Percentiles rank a stretch among this genome's conserved stretches.
These are phyloP conservation scores for Lerista edwardsae DNA, from an alignment of 2,797 vertebrate genomes.

Conservation along the genomic window DNA sequence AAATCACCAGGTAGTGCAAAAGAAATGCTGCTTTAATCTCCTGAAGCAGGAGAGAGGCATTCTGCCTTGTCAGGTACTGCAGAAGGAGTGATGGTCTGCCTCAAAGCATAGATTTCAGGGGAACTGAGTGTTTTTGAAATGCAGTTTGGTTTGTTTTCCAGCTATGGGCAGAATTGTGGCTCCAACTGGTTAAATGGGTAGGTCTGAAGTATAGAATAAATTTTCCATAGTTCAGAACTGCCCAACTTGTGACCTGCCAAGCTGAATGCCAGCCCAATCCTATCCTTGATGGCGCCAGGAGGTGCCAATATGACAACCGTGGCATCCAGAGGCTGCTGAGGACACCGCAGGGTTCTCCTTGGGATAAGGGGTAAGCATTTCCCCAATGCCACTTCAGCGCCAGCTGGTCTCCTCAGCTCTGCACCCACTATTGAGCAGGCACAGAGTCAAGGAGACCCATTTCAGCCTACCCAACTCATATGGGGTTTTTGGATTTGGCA, in stretches of 20 bases:
- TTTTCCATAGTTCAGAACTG: background rate
- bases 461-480: too few relatives aligned
- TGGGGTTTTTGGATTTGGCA: too few relatives aligned
- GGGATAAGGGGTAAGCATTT: too few relatives aligned
- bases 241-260: background rate
- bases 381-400: too few relatives aligned
- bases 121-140: constrained; percentile 25
- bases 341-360: too few relatives aligned
- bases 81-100: constrained; percentile 56
- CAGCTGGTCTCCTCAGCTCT: too few relatives aligned
- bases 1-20: constrained; percentile 57
- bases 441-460: too few relatives aligned
- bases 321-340: too few relatives aligned
- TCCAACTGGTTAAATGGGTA: constrained; percentile 14
- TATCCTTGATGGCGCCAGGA: too few relatives aligned
- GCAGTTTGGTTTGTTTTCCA: constrained; percentile 38
- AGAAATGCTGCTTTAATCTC: constrained; percentile 71
- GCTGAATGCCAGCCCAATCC: background rate
- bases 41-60: constrained; percentile 33
- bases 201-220: constrained; percentile 28
- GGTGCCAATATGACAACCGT: too few relatives aligned
- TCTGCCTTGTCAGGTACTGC: constrained; percentile 41
- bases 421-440: too few relatives aligned
- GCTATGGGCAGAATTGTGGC: background rate
- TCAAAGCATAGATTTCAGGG: constrained; percentile 3